Conservation (phyloP, 2,797 vertebrate species). For the Platalea minor region DNA sequence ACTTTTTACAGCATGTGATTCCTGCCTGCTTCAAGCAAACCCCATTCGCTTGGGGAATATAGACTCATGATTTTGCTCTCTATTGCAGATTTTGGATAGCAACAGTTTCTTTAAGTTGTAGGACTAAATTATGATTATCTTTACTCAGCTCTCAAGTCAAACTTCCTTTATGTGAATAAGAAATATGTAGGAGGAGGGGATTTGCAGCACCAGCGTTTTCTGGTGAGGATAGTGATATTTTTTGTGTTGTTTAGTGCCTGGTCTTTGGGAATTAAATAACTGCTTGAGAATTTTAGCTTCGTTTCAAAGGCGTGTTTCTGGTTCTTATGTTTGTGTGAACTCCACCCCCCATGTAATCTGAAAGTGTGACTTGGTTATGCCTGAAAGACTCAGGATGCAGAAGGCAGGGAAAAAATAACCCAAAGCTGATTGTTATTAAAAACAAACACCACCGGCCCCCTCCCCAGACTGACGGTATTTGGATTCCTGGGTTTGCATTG, state of each 20-base stretch:
- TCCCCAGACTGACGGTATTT: neutral
- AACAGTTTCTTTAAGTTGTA: neutral
- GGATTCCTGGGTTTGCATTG: conserved; percentile 18
- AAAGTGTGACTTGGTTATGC: neutral
- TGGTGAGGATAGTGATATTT: neutral
- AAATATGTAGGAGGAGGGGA: neutral
- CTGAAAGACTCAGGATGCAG: conserved; percentile 2
- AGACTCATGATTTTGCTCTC: neutral
- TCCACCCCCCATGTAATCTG: neutral
- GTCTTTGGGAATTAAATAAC: neutral
- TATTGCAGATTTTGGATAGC: neutral
- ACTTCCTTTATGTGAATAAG: neutral
- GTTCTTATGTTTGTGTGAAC: neutral
- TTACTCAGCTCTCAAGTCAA: neutral
- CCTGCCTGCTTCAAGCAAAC: neutral
- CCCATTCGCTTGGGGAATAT: neutral
- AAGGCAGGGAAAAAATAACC: conserved; percentile 4
- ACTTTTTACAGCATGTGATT: neutral
- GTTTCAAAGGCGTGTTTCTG: neutral
- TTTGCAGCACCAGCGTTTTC: neutral
- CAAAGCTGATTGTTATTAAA: neutral
- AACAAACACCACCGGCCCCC: neutral
- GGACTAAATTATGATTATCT: neutral
- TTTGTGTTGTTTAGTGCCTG: neutral
- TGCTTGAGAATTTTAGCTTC: conserved; percentile 1